These are phyloP conservation scores for Torymus texanus DNA, from an alignment of 2,888 invertebrate species.

Conservation along the genomic window DNA sequence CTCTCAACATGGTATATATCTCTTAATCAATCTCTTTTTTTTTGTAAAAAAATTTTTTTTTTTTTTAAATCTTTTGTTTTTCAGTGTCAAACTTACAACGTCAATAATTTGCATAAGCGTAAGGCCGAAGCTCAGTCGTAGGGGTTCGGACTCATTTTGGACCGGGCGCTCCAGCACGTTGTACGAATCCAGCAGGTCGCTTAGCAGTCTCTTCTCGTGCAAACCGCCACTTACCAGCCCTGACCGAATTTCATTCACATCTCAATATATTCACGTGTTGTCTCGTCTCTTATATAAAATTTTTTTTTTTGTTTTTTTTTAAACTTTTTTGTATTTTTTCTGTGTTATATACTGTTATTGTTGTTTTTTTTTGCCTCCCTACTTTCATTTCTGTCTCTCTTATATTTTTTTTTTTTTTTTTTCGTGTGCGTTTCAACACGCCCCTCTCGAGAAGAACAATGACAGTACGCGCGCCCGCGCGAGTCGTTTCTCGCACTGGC, in stretches of 20 bases:
- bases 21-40: slow-evolving; percentile 23
- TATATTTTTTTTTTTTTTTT: background rate
- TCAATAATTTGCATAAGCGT: slow-evolving; percentile 98
- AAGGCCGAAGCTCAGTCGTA: slow-evolving; percentile 96
- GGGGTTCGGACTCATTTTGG: slow-evolving; percentile 96
- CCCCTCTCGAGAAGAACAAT: background rate
- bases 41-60: slow-evolving; percentile 16
- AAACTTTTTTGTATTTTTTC: slow-evolving; percentile 10
- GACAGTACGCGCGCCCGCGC: background rate
- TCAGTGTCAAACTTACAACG: slow-evolving; percentile 84
- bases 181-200: slow-evolving; percentile 93
- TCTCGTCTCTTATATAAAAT: background rate
- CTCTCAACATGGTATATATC: too few species aligned
- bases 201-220: slow-evolving; percentile 94
- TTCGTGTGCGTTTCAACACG: background rate
- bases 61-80: slow-evolving; percentile 32
- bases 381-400: too few species aligned
- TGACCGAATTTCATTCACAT: slow-evolving; percentile 71
- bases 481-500: background rate
- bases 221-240: slow-evolving; percentile 86
- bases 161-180: slow-evolving; percentile 96
- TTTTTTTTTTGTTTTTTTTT: slow-evolving; percentile 20
- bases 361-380: too few species aligned
- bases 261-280: slow-evolving; percentile 41
- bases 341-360: too few species aligned